Base-by-base conservation (phyloP, 2,797 vertebrate species). In the Gorsachius magnificus region DNA sequence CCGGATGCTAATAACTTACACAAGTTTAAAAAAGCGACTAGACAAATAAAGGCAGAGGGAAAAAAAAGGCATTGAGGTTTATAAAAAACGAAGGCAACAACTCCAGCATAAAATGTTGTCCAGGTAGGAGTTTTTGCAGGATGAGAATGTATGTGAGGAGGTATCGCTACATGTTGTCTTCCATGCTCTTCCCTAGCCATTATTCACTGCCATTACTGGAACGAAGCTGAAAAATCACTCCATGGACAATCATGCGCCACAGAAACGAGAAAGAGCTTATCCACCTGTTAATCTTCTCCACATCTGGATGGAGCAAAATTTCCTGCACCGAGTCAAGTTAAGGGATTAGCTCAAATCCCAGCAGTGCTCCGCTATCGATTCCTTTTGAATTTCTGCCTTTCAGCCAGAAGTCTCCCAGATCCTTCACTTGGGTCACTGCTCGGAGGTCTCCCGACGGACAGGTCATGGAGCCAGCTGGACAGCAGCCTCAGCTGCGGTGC, bases 151-250 rank as follows among this genome's bases (percentile, higher is more conserved):
- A n/a, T 0, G 0, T 25, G 16, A 72, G 28, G n/a, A 78, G 5
- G 26, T 72, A 84, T 35, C 0, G 0, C 50, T 41, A 25, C 38
- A 13, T 2, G 5, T 16, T 28, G 15, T 29, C 54, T 84, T 61
- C 50, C 22, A 35, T 4, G 24, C 46, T 72, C 41, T 28, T 56
- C 66, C 51, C 35, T 25, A 31, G 33, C 58, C 43, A 28, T 54
- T 58, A 58, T 16, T 53, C 43, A 19, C 29, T 46, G 58, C 58
- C n/a, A 18, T 19, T 50, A 19, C 29, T 11, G 33, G 48, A 82
- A 87, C 36, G 57, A 77, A 84, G 36, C 57, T 16, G 58, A 65
- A 36, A 93, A 57, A 82, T 61, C 45, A 60, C 50, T 38, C 53
- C 31, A 60, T 5, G 25, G 84, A 71, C 29, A 77, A 69, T 33